These are phyloP conservation scores for Pluvianellus socialis DNA, from an alignment of 2,113 vertebrate species.

Conservation along the genomic window DNA sequence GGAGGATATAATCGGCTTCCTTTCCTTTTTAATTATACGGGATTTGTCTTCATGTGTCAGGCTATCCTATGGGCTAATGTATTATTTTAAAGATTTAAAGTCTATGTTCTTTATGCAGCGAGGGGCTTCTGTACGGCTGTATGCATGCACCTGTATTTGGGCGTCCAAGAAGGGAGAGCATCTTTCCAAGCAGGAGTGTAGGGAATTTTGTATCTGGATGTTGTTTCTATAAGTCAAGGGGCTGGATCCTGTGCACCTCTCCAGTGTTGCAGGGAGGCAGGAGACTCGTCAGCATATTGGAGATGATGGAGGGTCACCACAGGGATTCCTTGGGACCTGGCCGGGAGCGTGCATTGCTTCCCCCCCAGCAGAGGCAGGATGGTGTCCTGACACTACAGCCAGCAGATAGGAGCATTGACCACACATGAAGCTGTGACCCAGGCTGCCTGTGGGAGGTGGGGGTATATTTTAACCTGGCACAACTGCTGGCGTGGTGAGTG, in stretches of 20 bases:
- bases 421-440: fast-evolving
- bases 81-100: slow-evolving; percentile 31
- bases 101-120: background rate
- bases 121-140: background rate
- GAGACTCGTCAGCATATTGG: background rate
- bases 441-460: background rate
- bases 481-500: background rate
- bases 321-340: background rate
- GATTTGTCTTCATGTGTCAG: slow-evolving; percentile 66
- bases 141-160: background rate
- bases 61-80: slow-evolving; percentile 13
- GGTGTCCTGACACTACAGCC: background rate
- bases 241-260: background rate
- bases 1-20: slow-evolving; percentile 67
- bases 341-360: background rate
- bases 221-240: background rate
- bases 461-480: background rate
- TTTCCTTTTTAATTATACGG: slow-evolving; percentile 65
- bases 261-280: fast-evolving
- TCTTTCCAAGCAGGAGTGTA: background rate
- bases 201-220: background rate
- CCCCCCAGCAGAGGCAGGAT: fast-evolving
- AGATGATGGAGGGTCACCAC: background rate
- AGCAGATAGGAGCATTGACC: background rate
- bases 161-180: background rate